phyloP scores from a whole-genome alignment of 2,113 vertebrate genomes.

The Antechinus stuartii region DNA sequence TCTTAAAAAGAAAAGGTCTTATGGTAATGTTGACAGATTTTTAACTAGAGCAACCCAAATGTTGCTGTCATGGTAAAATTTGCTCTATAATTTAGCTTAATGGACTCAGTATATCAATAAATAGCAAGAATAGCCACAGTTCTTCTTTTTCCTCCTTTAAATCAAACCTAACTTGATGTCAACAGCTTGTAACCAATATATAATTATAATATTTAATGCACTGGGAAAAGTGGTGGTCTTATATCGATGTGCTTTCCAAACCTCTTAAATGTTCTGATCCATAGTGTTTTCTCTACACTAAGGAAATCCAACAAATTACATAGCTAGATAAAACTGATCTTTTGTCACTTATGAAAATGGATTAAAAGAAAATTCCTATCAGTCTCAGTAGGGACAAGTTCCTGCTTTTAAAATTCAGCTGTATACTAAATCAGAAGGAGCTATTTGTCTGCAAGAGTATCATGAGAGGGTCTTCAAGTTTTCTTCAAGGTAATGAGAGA shows the following conservation, averaged over 20 bases:
- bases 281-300: conserved; percentile 55
- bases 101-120: conserved; percentile 66
- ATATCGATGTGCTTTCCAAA: conserved; percentile 65
- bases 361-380: conserved; percentile 52
- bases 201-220: conserved; percentile 72
- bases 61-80: conserved; percentile 68
- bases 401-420: conserved; percentile 47
- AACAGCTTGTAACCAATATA: conserved; percentile 66
- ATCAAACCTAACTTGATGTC: conserved; percentile 72
- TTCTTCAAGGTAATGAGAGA: background rate
- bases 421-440: background rate
- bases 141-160: conserved; percentile 61
- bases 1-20: conserved; percentile 67
- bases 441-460: background rate
- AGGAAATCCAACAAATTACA: conserved; percentile 64
- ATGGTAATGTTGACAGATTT: conserved; percentile 69
- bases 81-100: conserved; percentile 73
- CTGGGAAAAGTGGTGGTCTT: conserved; percentile 46
- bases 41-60: conserved; percentile 63
- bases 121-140: conserved; percentile 51
- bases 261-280: conserved; percentile 59
- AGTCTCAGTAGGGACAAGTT: conserved; percentile 21
- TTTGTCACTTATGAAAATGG: conserved; percentile 60
- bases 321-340: conserved; percentile 62
- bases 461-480: background rate